Percentiles rank a stretch among this genome's conserved stretches.
Evolutionary conservation across 1,140 invertebrate genomes (phyloP).

Genomic region (Apis laboriosa): DNA sequence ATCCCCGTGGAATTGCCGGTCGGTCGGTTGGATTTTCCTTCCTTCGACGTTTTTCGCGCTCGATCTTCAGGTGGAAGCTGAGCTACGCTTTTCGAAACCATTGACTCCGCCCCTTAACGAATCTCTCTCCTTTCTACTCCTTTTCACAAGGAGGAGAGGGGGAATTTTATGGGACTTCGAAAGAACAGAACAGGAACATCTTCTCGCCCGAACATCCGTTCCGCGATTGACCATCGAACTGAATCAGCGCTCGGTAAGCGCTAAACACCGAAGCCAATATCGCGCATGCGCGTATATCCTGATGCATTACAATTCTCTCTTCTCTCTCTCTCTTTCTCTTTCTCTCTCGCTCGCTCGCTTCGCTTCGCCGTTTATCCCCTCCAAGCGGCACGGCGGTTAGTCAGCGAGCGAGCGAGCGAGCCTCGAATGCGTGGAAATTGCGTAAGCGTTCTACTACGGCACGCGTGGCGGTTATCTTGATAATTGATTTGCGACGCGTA

Average conservation of each 20-base stretch:
- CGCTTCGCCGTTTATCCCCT: conserved; percentile 27
- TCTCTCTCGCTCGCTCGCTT: conserved; percentile 2
- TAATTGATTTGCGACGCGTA: conserved; percentile 36
- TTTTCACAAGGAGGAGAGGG: not conserved
- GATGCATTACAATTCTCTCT: conserved; percentile 65
- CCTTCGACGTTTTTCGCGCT: conserved; percentile 22
- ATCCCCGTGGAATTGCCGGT: conserved; percentile 2
- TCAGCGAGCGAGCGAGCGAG: conserved; percentile 2
- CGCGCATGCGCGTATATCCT: conserved; percentile 57
- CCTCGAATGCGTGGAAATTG: conserved; percentile 34
- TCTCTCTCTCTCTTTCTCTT: conserved; percentile 16
- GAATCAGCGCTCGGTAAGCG: conserved; percentile 71
- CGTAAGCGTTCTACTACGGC: conserved; percentile 4
- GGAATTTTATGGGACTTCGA: conserved; percentile 22
- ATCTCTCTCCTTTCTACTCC: not conserved
- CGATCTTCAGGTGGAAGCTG: conserved; percentile 34
- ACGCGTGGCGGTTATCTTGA: not conserved
- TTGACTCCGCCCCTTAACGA: conserved; percentile 13
- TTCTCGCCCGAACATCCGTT: not conserved
- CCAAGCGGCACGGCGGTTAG: conserved; percentile 27
- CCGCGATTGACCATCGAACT: conserved; percentile 62
- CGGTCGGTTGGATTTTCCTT: no score
- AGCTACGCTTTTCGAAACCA: conserved; percentile 31
- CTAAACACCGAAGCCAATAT: conserved; percentile 71
- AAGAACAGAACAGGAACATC: not conserved